Percentiles rank a stretch among this genome's conserved stretches.
phyloP scores from a whole-genome alignment of 2,797 vertebrate genomes.

The Sebastes vulpes region DNA sequence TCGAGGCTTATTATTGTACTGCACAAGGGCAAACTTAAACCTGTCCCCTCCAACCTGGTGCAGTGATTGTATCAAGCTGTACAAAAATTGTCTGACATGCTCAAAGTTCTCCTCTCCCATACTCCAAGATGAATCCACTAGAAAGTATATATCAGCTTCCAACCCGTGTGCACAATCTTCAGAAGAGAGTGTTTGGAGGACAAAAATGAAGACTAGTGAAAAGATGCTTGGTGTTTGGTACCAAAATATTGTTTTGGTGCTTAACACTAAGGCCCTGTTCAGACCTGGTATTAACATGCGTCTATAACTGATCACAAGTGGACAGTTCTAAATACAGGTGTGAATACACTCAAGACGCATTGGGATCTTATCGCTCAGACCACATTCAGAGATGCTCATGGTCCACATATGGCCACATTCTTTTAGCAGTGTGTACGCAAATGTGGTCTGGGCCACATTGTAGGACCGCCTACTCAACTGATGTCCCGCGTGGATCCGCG shows the following conservation, averaged over 20 bases:
- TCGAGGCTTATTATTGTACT: slow-evolving; percentile 86
- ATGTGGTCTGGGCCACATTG: no score
- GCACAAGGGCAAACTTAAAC: slow-evolving; percentile 89
- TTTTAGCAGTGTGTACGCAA: no score
- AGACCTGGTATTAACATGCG: no score
- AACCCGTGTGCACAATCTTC: slow-evolving; percentile 89
- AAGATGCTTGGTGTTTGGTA: slow-evolving; percentile 39
- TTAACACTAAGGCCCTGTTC: background rate
- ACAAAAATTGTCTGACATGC: slow-evolving; percentile 90
- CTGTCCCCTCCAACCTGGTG: slow-evolving; percentile 83
- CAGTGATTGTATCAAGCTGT: slow-evolving; percentile 88
- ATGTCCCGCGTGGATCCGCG: no score
- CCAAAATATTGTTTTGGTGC: slow-evolving; percentile 7
- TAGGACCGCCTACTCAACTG: no score
- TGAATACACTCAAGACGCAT: no score
- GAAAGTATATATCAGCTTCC: slow-evolving; percentile 93
- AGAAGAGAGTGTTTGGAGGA: slow-evolving; percentile 85
- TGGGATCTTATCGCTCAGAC: no score
- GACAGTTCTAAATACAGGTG: no score
- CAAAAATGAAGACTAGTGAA: slow-evolving; percentile 63
- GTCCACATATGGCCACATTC: no score
- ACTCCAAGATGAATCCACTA: slow-evolving; percentile 94
- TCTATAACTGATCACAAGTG: no score
- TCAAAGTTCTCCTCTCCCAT: slow-evolving; percentile 91
- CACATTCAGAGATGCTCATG: no score